Base-by-base conservation (phyloP, 1,140 invertebrate species). In the Samia ricini region DNA sequence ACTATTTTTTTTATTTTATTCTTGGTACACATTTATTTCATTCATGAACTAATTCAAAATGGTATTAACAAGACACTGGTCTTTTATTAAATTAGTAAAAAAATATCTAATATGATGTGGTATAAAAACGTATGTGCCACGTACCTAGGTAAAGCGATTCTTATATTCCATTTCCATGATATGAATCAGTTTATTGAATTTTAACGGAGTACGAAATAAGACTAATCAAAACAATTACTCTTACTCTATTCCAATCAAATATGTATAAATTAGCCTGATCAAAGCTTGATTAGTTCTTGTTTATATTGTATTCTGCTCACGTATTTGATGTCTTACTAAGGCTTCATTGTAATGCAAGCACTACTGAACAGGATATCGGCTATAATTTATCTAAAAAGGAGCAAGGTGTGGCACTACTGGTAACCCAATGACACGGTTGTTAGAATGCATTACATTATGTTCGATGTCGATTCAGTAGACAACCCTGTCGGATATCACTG, bases 311-410 rank as follows among this genome's bases (percentile, higher is more conserved):
- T 72, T 64, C 77, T 59, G 18, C 57, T 76, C 83, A 85, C 81
- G 79, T 79, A 21, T 71, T 49, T 59, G 64, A 60, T 70, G 68
- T 73, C 72, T 79, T 68, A 74, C 68, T 56, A 77, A 69, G 69
- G 74, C 78, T 66, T 79, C 79, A 78, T 84, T 85, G 78, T 79
- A 81, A 77, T 72, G 77, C 73, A 76, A 68, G 58, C 61, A 63
- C 56, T 56, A 10, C 62, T 21, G 61, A 33, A 77, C 77, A 83
- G 77, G 75, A 81, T 75, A 81, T 74, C 58, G 65, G 63, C 67
- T 74, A 73, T 76, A 75, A 69, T 65, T 71, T 69, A 76, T 79
- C 77, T 68, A 71, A 83, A 82, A 85, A 76, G 77, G 79, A 67
- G 66, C 71, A 70, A 71, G 61, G 23, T 61, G 65, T 60, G 63